phyloP scores from a whole-genome alignment of 2,797 vertebrate genomes.

The Toxotes lorentzi region DNA sequence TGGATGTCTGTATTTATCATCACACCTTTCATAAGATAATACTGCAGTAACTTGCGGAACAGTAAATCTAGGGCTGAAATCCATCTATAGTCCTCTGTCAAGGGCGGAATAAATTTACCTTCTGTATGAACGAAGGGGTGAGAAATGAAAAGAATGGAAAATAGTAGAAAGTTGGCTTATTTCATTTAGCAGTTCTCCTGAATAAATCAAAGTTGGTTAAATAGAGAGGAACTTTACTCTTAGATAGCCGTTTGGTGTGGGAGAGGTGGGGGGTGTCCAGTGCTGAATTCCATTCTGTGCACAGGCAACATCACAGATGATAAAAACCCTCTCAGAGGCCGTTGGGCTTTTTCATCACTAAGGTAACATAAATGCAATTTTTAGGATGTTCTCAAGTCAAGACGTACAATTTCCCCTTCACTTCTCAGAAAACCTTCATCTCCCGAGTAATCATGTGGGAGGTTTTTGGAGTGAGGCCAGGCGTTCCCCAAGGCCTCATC shows the following conservation, averaged over 20 bases:
- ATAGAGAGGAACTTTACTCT: conserved; percentile 65
- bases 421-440: conserved; percentile 56
- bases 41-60: background rate
- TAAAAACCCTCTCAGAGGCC: conserved; percentile 62
- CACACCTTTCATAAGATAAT: background rate
- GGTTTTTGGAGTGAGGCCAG: conserved; percentile 56
- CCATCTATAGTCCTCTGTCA: conserved; percentile 3
- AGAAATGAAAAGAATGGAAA: conserved; percentile 25
- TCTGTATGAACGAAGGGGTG: background rate
- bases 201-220: conserved; percentile 70
- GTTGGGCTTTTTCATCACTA: conserved; percentile 66
- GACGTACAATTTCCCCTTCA: conserved; percentile 61
- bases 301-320: conserved; percentile 53
- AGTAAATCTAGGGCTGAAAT: background rate
- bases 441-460: conserved; percentile 40
- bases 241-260: conserved; percentile 46
- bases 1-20: background rate
- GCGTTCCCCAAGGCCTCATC: conserved; percentile 45
- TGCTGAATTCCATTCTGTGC: conserved; percentile 57
- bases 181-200: conserved; percentile 53
- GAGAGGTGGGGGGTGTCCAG: conserved; percentile 31
- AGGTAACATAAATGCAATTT: conserved; percentile 72
- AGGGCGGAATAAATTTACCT: conserved; percentile 13
- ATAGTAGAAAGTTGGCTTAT: conserved; percentile 44
- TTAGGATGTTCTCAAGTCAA: conserved; percentile 65